Percentiles rank a stretch among this genome's conserved stretches.
phyloP scores from a whole-genome alignment of 2,797 vertebrate species.

The Thripadectes ignobilis region DNA sequence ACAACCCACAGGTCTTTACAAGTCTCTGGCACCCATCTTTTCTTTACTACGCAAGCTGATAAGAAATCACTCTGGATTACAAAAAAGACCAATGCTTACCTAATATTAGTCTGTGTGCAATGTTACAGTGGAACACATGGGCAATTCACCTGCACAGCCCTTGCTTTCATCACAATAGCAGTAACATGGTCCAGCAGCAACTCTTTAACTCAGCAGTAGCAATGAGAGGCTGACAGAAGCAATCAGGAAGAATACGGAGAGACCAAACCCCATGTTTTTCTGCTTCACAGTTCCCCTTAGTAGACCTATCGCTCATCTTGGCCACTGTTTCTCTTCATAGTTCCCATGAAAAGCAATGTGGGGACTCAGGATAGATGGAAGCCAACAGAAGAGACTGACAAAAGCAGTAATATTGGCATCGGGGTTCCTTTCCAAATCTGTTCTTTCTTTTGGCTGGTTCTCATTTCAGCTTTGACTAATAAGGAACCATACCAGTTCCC shows the following conservation, averaged over 20 bases:
- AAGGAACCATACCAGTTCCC: background rate
- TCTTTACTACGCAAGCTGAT: background rate
- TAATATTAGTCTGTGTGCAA: background rate
- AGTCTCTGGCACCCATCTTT: background rate
- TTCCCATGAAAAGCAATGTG: background rate
- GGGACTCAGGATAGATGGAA: background rate
- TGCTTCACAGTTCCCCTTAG: background rate
- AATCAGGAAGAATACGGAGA: background rate
- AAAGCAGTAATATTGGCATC: background rate
- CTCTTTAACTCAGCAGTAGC: background rate
- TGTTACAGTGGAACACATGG: background rate
- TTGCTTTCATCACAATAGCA: background rate
- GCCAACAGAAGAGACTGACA: background rate
- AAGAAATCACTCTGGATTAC: background rate
- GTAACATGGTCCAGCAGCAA: background rate
- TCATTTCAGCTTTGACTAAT: background rate
- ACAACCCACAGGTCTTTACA: background rate
- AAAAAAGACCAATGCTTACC: background rate
- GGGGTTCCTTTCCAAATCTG: background rate
- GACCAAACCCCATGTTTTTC: background rate
- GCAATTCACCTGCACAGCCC: background rate
- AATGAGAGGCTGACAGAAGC: background rate
- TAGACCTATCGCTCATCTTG: background rate
- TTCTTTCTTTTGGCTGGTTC: background rate
- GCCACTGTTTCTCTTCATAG: background rate